phyloP scores from a whole-genome alignment of 2,113 vertebrate genomes.

The Motacilla tschutschensis region DNA sequence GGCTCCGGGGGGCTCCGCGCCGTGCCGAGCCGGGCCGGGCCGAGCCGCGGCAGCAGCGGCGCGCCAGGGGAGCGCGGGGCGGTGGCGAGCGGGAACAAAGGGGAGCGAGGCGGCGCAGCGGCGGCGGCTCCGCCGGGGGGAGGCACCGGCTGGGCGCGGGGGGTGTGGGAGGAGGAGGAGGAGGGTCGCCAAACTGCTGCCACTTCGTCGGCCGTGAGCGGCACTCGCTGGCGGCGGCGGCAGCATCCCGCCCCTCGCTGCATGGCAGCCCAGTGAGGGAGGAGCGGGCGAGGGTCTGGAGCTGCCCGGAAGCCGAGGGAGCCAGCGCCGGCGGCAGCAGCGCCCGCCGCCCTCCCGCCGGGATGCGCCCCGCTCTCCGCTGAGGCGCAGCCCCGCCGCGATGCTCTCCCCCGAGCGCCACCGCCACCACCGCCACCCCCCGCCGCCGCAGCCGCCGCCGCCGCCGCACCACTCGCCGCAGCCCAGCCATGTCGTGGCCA shows the following conservation, averaged over 20 bases:
- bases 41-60: no score
- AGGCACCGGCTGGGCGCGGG: not conserved
- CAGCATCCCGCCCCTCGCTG: slow-evolving; percentile 13
- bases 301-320: slow-evolving; percentile 39
- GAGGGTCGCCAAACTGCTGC: not conserved
- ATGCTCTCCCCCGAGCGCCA: slow-evolving; percentile 55
- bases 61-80: no score
- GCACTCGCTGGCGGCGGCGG: slow-evolving; percentile 24
- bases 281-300: slow-evolving; percentile 35
- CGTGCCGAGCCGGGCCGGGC: no score
- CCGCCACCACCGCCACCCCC: slow-evolving; percentile 52
- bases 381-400: slow-evolving; percentile 73
- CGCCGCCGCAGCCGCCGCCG: slow-evolving; percentile 74
- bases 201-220: slow-evolving; percentile 52
- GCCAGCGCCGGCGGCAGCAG: slow-evolving; percentile 28
- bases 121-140: not conserved
- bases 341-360: slow-evolving; percentile 44
- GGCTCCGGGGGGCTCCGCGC: no score
- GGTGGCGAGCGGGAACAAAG: not conserved
- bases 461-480: slow-evolving; percentile 72
- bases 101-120: not conserved
- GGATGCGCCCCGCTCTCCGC: slow-evolving; percentile 74
- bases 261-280: slow-evolving; percentile 38
- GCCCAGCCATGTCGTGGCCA: slow-evolving; percentile 85
- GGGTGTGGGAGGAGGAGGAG: not conserved